These are phyloP conservation scores for Apis cerana DNA, from an alignment of 1,140 invertebrate species.

Conservation along the genomic window DNA sequence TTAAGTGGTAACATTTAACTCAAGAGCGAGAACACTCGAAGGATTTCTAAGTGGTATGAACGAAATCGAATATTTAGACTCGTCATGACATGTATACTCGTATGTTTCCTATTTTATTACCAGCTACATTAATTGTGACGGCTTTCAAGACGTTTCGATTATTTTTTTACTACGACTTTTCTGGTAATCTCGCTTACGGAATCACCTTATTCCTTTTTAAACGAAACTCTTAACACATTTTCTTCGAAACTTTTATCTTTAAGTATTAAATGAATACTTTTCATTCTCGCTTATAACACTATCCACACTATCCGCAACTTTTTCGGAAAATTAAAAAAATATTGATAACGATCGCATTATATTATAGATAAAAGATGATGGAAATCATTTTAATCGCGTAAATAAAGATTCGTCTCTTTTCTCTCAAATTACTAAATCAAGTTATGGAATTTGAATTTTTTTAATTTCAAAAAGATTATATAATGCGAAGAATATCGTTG, in stretches of 20 bases:
- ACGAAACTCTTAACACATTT: not conserved
- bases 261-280: not conserved
- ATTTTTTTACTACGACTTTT: constrained; percentile 34
- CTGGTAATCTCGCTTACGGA: constrained; percentile 6
- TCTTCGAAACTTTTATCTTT: not conserved
- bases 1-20: constrained; percentile 29
- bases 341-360: not conserved
- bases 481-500: not conserved
- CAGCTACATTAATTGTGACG: constrained; percentile 41
- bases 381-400: not conserved
- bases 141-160: constrained; percentile 16
- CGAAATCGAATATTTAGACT: constrained; percentile 38
- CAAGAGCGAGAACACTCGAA: constrained; percentile 25
- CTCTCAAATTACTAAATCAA: not conserved
- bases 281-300: not conserved
- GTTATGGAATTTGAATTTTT: not conserved
- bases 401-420: not conserved
- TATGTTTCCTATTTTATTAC: constrained; percentile 51
- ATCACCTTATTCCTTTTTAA: constrained; percentile 10
- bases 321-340: not conserved
- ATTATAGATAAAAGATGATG: not conserved
- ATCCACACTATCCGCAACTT: constrained; percentile 11
- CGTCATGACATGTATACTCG: constrained; percentile 29
- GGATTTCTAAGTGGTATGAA: constrained; percentile 21
- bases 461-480: not conserved